Conservation (phyloP, 2,797 vertebrate genomes). For the Tadarida brasiliensis region DNA sequence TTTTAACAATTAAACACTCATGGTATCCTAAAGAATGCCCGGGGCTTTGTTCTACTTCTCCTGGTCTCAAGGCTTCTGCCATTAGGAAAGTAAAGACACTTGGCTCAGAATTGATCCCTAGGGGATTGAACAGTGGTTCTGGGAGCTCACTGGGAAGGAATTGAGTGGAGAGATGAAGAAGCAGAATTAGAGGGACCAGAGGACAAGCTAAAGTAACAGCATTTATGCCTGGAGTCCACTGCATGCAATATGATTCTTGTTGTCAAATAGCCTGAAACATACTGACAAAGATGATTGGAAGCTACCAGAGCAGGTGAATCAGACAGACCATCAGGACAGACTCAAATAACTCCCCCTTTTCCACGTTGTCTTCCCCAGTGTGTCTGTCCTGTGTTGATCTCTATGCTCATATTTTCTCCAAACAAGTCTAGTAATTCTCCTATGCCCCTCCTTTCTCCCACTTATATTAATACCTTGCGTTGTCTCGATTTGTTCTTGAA, state of each 20-base stretch:
- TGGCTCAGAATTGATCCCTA: background rate
- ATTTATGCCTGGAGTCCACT: background rate
- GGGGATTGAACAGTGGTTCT: background rate
- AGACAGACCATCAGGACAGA: background rate
- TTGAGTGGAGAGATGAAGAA: background rate
- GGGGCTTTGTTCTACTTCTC: constrained; percentile 12
- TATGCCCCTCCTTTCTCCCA: background rate
- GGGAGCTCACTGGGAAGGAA: background rate
- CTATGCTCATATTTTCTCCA: background rate
- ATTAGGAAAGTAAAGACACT: constrained; percentile 4
- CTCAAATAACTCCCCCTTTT: background rate
- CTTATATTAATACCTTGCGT: background rate
- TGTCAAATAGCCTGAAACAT: background rate
- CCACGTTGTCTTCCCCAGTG: background rate
- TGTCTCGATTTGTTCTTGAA: background rate
- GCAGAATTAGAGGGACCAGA: constrained; percentile 8
- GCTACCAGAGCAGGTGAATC: background rate
- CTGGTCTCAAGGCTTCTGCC: background rate
- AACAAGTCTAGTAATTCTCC: background rate
- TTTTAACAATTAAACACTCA: constrained; percentile 52
- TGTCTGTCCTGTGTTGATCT: background rate
- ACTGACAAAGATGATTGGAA: background rate
- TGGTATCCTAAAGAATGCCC: constrained; percentile 33
- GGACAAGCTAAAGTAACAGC: background rate
- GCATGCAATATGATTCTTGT: background rate